These are phyloP conservation scores for Anableps anableps DNA, from an alignment of 2,797 vertebrate genomes.

Conservation along the genomic window DNA sequence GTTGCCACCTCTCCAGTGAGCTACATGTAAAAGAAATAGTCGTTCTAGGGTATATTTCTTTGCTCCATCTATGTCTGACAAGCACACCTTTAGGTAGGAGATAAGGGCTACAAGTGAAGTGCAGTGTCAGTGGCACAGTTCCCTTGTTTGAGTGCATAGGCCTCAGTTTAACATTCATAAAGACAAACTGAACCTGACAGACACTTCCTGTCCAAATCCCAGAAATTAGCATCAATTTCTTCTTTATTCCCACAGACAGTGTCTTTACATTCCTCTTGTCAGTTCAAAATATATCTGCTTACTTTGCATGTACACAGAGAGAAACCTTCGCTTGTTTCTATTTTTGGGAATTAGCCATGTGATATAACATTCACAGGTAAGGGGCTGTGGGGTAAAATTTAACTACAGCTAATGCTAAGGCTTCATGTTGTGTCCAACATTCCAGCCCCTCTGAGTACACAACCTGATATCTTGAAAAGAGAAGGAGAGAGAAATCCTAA, in stretches of 20 bases:
- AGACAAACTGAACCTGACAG: conserved; percentile 56
- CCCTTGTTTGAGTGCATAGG: conserved; percentile 68
- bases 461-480: conserved; percentile 59
- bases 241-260: conserved; percentile 53
- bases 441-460: conserved; percentile 53
- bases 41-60: conserved; percentile 38
- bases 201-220: conserved; percentile 29
- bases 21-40: conserved; percentile 58
- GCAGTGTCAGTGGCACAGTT: conserved; percentile 58
- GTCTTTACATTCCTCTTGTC: conserved; percentile 82
- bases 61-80: conserved; percentile 48
- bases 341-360: conserved; percentile 75
- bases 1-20: conserved; percentile 62
- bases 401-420: conserved; percentile 66
- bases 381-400: conserved; percentile 37
- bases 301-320: conserved; percentile 53
- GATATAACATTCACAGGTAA: conserved; percentile 70
- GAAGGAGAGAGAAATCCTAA: conserved; percentile 23
- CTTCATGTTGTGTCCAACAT: conserved; percentile 52
- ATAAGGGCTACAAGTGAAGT: conserved; percentile 55
- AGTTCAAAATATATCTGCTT: conserved; percentile 73
- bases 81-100: conserved; percentile 47
- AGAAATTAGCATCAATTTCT: conserved; percentile 34
- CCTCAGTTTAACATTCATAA: conserved; percentile 70
- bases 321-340: conserved; percentile 60